A percentile compares a stretch with the other conserved stretches of the same genome.
These are phyloP conservation scores for Drosophila emarginata DNA, from an alignment of 2,888 invertebrate species.

Conservation along the genomic window DNA sequence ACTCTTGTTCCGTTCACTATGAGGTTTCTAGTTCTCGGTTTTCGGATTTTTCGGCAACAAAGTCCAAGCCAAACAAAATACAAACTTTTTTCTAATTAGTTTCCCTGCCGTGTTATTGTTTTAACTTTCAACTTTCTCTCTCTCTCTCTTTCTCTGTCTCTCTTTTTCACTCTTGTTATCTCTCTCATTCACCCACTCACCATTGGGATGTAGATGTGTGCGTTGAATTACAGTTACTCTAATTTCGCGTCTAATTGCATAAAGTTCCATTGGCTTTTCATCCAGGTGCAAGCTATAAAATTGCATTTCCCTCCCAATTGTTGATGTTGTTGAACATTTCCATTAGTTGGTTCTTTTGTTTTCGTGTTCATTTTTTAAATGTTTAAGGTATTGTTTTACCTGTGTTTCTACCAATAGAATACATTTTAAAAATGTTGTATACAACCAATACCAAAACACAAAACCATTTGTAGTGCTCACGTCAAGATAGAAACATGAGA, in stretches of 20 bases:
- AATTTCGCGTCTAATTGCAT: constrained; percentile 50
- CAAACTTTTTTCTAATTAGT: constrained; percentile 54
- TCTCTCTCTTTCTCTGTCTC: too few relatives aligned
- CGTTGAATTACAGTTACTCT: not conserved
- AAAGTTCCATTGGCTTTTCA: constrained; percentile 6
- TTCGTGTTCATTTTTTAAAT: not conserved
- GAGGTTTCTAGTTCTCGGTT: constrained; percentile 19
- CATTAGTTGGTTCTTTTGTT: not conserved
- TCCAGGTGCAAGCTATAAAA: not conserved
- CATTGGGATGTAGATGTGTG: not conserved
- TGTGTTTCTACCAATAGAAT: too few relatives aligned
- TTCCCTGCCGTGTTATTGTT: constrained; percentile 46
- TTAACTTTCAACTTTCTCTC: constrained; percentile 5
- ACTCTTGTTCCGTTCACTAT: constrained; percentile 17
- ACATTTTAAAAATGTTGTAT: too few relatives aligned
- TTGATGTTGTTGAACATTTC: not conserved
- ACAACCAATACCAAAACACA: not conserved
- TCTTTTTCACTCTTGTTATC: not conserved
- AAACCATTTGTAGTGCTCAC: too few relatives aligned
- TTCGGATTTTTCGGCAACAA: constrained; percentile 23
- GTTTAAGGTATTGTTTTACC: not conserved
- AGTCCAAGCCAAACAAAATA: constrained; percentile 9
- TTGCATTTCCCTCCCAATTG: not conserved
- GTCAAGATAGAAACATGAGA: too few relatives aligned
- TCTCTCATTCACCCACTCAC: not conserved